phyloP scores from a whole-genome alignment of 2,888 invertebrate genomes.

The Machimus atricapillus region DNA sequence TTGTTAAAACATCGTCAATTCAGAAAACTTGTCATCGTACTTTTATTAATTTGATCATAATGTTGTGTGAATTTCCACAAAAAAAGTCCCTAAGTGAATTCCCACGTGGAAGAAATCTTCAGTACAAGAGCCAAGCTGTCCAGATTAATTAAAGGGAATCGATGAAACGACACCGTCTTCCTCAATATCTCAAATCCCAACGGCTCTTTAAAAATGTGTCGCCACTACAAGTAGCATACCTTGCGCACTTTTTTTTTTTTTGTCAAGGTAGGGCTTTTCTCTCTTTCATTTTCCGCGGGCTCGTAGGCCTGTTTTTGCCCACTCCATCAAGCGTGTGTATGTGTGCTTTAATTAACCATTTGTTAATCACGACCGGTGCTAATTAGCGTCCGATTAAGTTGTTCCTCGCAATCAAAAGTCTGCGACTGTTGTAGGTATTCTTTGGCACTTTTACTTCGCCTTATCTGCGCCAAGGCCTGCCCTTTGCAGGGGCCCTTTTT shows the following conservation, averaged over 20 bases:
- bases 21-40: background rate
- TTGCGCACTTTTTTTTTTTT: background rate
- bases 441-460: conserved; percentile 31
- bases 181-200: background rate
- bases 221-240: background rate
- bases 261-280: background rate
- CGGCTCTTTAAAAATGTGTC: background rate
- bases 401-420: conserved; percentile 21
- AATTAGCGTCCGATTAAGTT: conserved; percentile 45
- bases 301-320: background rate
- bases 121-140: background rate
- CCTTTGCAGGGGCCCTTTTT: background rate
- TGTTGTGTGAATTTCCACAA: background rate
- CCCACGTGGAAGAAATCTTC: background rate
- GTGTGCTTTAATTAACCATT: conserved; percentile 43
- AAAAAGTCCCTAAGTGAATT: background rate
- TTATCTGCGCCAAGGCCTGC: conserved; percentile 27
- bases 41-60: background rate
- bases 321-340: background rate
- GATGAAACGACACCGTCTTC: background rate
- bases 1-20: too few relatives aligned
- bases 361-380: conserved; percentile 45
- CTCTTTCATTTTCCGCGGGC: background rate
- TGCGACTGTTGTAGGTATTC: conserved; percentile 29
- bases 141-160: background rate